Evolutionary conservation across 2,797 vertebrate genomes (phyloP), one percentile per base, ranked within the genome.

Genomic region (Lepus oiostolus): DNA sequence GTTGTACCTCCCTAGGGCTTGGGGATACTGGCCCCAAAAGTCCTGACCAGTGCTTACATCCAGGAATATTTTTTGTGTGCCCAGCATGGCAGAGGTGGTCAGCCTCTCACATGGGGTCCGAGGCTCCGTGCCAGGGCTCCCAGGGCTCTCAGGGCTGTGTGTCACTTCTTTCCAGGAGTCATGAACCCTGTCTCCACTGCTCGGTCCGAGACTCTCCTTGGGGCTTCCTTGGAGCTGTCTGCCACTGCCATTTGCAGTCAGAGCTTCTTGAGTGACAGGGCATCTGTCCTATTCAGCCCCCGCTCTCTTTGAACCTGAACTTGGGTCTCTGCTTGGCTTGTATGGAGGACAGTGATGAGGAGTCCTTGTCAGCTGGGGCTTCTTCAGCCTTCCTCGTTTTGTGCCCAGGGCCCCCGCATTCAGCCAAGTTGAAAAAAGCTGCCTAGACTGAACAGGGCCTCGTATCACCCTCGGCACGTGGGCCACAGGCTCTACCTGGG

Each of bases 171-270:
- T 70, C 38, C 3, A 17, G 75, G 32, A 21, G 60, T 22, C 19
- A 16, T 70, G 38, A 21, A 52, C 30, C 28, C 0, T 5, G 42
- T 22, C 13, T 16, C 32, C 8, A 22, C 1, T n/a, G 10, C 24
- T 16, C 21, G 21, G 2, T 13, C 30, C 0, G 0, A 9, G 11
- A 13, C 17, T 75, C 19, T 90, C 42, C 52, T 0, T 17, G 60
- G 67, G 58, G 30, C 22, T 52, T 54, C 30, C 76, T 11, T 13
- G 26, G 38, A 13, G 26, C 67, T 60, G n/a, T 21, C 26, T 42
- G 30, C 6, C 1, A 2, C 28, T 52, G 30, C 21, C 4, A 1
- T 16, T 28, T 28, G 10, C 5, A 22, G 26, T 32, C 13, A 1
- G n/a, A 38, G 38, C 26, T 6, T 75, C 32, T 26, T 47, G 19